These are phyloP conservation scores for Mustelus asterias DNA, from an alignment of 2,113 vertebrate genomes.

Conservation along the genomic window DNA sequence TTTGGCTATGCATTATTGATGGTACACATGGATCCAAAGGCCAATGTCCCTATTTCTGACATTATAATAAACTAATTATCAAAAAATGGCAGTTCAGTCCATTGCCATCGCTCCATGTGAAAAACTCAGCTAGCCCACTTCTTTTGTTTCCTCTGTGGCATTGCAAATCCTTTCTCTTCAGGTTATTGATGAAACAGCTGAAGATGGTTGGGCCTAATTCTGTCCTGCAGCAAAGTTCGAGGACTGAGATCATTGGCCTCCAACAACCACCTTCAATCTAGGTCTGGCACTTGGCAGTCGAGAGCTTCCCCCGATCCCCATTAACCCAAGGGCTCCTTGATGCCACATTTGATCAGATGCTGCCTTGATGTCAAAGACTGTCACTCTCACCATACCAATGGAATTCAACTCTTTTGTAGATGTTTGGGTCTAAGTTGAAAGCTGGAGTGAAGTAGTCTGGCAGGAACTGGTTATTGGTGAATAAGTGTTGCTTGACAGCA, in stretches of 20 bases:
- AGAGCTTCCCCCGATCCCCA: background rate
- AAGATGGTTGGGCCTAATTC: background rate
- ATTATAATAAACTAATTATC: no score
- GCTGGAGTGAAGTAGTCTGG: background rate
- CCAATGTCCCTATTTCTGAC: no score
- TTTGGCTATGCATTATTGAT: background rate
- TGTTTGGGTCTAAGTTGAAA: background rate
- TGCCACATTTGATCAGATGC: background rate
- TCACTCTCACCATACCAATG: background rate
- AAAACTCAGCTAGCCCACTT: background rate
- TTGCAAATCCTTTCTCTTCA: background rate
- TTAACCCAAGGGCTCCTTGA: background rate
- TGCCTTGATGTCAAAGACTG: background rate
- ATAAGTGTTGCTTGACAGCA: background rate
- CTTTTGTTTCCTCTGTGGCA: no score
- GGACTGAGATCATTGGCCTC: background rate
- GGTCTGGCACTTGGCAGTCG: background rate
- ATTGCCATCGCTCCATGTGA: background rate
- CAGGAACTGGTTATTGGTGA: background rate
- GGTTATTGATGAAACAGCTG: background rate
- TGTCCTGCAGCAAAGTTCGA: background rate
- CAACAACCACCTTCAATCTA: background rate
- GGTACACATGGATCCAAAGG: background rate
- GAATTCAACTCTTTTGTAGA: background rate
- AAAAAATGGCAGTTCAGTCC: background rate